These are phyloP conservation scores for Nowickia ferox DNA, from an alignment of 2,888 invertebrate species.

Conservation along the genomic window DNA sequence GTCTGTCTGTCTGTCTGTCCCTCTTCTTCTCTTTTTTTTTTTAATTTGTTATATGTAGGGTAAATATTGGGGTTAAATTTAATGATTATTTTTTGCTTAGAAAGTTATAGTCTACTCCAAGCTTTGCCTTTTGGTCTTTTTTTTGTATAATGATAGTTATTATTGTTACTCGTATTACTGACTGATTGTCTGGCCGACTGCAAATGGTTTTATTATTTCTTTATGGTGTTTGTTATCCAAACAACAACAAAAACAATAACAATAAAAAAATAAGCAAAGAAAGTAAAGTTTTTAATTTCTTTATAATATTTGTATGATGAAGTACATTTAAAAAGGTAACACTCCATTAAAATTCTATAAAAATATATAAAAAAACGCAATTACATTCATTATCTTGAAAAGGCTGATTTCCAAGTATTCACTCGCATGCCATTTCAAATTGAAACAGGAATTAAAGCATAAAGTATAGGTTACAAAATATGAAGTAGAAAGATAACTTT, in stretches of 20 bases:
- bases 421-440: constrained; percentile 35
- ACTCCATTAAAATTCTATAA: constrained; percentile 52
- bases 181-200: constrained; percentile 27
- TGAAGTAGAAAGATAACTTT: not conserved
- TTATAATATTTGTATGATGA: constrained; percentile 28
- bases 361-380: constrained; percentile 27
- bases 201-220: constrained; percentile 14
- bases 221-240: not conserved
- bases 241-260: not conserved
- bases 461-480: not conserved
- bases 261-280: constrained; percentile 11
- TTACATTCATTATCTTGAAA: constrained; percentile 46
- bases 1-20: constrained; percentile 2
- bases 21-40: not conserved
- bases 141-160: constrained; percentile 5
- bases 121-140: not conserved
- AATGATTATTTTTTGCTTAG: constrained; percentile 38
- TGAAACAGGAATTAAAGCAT: not conserved
- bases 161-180: not conserved
- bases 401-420: constrained; percentile 36
- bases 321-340: constrained; percentile 42
- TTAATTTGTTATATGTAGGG: not conserved
- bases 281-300: constrained; percentile 46
- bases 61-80: constrained; percentile 57
- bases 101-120: constrained; percentile 22